Evolutionary conservation across 92 coral and sea anemone genomes (phyloP).

Genomic region (Palythoa caribaeorum): DNA sequence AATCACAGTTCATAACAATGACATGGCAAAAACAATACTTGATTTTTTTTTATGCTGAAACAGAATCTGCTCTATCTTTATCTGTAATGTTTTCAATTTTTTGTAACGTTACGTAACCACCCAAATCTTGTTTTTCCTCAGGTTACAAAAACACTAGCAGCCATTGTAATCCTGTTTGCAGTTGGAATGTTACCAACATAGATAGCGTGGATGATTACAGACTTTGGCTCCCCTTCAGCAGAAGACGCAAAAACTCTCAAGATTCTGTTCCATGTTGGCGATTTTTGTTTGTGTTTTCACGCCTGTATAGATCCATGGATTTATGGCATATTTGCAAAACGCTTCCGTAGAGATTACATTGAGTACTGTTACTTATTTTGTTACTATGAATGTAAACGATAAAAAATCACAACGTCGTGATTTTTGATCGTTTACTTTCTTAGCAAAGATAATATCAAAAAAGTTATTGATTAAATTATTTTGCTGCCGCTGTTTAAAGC

Average conservation of each 20-base stretch:
- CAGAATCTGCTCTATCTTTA: neutral
- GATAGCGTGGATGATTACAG: slow-evolving; percentile 18
- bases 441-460: too few relatives aligned
- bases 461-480: neutral
- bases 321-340: slow-evolving; percentile 12
- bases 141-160: slow-evolving; percentile 20
- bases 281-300: slow-evolving; percentile 4
- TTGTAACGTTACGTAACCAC: neutral
- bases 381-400: neutral
- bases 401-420: too few relatives aligned
- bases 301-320: slow-evolving; percentile 16
- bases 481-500: neutral
- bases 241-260: neutral
- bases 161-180: slow-evolving; percentile 1
- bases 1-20: too few relatives aligned
- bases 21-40: too few relatives aligned
- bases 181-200: slow-evolving; percentile 6
- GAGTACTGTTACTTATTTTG: neutral
- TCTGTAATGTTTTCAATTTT: neutral
- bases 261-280: slow-evolving; percentile 14
- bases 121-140: neutral
- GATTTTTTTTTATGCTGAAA: neutral
- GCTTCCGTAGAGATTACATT: slow-evolving; percentile 21
- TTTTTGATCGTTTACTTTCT: too few relatives aligned
- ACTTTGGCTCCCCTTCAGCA: neutral